Evolutionary conservation across 2,888 invertebrate genomes (phyloP), one percentile per base, ranked within the genome.

Genomic region (Agrotis ipsilon): DNA sequence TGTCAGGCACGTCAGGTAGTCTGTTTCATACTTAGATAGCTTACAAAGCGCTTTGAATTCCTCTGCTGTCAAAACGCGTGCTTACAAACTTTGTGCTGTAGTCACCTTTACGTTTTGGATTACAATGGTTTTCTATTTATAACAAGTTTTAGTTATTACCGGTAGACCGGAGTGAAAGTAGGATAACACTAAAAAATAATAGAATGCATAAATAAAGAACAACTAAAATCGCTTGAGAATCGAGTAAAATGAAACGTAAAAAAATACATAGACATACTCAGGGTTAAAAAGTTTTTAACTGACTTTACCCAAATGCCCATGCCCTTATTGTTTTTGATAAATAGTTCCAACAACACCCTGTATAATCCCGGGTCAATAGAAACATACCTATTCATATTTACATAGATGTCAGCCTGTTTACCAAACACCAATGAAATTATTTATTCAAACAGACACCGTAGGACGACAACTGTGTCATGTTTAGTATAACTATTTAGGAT

Each of bases 11-110:
- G 39, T 39, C 39, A 39, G 39, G 39, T 39, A 39, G 11, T 39
- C 39, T 11, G 39, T 68, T 74, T 72, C 45, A 32, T 55, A 6
- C 49, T 57, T 13, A 13, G 13, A 9, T 52, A 48, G 51, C 18
- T 24, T 19, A 62, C 58, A 67, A 59, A 80, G 59, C 24, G 43
- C 11, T 64, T 63, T 57, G 48, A 43, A 71, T 76, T 66, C 61
- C 45, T 64, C 13, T 49, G 39, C 16, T 58, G 27, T 61, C 61
- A 62, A 54, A 46, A 24, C n/a, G 18, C 1, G 7, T 24, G 54
- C 16, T 13, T 32, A 48, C 13, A 57, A 39, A 57, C 9, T 43
- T 27, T 59, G 13, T 21, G 14, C 13, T 19, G 21, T 32, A 55
- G 3, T n/a, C n/a, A 18, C 5, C 48, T 43, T 59, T 27, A 43